These are phyloP conservation scores for Candidula unifasciata DNA, from an alignment of 2,888 invertebrate genomes.

Conservation along the genomic window DNA sequence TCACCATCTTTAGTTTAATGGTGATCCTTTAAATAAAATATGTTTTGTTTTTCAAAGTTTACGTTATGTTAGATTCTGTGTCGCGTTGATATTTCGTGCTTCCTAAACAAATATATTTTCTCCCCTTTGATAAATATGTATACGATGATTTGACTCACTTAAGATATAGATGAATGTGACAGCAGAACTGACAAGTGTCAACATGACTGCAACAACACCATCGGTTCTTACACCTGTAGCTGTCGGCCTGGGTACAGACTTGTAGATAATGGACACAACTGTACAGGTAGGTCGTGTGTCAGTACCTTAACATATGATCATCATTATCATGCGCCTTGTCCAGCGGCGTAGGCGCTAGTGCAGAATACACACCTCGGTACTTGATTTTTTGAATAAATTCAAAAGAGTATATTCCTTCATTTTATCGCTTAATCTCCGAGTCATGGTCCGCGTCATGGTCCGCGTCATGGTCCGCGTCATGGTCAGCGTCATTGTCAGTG, in stretches of 20 bases:
- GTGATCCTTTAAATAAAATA: no score
- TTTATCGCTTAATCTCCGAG: no score
- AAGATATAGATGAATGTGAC: neutral
- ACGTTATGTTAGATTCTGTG: no score
- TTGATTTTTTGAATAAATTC: no score
- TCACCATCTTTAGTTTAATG: no score
- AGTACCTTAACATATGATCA: neutral
- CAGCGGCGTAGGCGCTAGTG: no score
- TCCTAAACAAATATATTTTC: neutral
- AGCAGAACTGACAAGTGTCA: neutral
- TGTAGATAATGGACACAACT: neutral
- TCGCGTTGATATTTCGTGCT: neutral
- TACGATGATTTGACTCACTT: neutral
- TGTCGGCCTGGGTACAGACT: neutral
- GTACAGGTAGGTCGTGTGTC: neutral
- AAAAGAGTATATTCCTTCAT: no score
- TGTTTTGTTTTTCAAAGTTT: no score
- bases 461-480: no score
- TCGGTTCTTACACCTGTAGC: neutral
- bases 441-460: no score
- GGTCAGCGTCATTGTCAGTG: no score
- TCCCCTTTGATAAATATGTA: neutral
- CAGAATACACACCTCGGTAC: no score
- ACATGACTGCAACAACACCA: neutral
- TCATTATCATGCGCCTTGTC: neutral